Evolutionary conservation across 30 jellyfish, hydroid and myxozoan species (phyloP), one percentile per base, ranked within the genome.

Genomic region (Aurelia aurita): DNA sequence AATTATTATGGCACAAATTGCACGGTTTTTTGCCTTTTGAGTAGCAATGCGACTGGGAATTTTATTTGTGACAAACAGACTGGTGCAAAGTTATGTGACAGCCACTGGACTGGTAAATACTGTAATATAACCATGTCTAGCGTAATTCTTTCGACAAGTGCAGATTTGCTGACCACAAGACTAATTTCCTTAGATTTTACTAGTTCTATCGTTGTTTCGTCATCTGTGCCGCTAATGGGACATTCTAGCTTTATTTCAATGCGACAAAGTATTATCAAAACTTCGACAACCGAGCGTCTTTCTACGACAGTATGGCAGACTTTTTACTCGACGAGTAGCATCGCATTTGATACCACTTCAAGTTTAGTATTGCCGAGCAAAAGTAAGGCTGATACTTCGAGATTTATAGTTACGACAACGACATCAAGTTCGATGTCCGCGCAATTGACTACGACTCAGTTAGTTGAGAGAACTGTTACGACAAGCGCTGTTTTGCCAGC

Each of bases 61-160:
- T 88, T n/a, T 74, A 31, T 79, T 31, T 88, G 96, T 61, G 88
- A 88, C 80, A 70, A 58, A 29, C 69, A 34, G 21, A 79, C 85
- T 13, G 96, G 96, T 13, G 84, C 26, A 3, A 79, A 69, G 32
- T 68, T 77, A 20, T 88, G 96, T 62, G 39, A 20, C 12, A 51
- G 27, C 0, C 39, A 69, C 0, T 87, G 87, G 85, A 60, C 79
- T 25, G 95, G 95, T 0, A 31, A 7, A 18, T 73, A 29, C 67
- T 85, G 95, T 39, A 85, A 85, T 23, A 54, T 39, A 29, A n/a
- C n/a, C 31, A 19, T 29, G 34, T 21, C 77, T 0, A 19, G 29
- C 11, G 29, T 55, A 10, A 19, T 55, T 19, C 67, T 22, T 19
- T 19, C 67, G 25, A 55, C 29, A 6, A 55, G 31, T 8, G 29